Percentiles rank a stretch among this genome's conserved stretches.
phyloP scores from a whole-genome alignment of 2,113 vertebrate species.

The Osmerus eperlanus region DNA sequence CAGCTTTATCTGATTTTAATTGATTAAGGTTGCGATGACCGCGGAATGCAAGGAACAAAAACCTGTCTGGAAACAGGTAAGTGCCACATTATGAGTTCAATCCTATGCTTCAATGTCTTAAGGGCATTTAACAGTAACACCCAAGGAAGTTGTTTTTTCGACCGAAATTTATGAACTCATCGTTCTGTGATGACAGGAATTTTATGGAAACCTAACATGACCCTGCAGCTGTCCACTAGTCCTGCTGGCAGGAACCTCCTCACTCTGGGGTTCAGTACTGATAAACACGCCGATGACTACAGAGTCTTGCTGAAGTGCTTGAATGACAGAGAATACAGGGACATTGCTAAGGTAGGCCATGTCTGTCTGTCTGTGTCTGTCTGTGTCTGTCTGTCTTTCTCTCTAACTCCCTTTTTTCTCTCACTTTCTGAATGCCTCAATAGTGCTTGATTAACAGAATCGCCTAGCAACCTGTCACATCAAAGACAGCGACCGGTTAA shows the following conservation, averaged over 20 bases:
- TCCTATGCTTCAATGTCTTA: too few relatives aligned
- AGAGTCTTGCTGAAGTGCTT: constrained; percentile 41
- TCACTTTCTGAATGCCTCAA: constrained; percentile 9
- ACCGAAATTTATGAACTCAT: neutral
- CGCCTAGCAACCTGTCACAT: constrained; percentile 7
- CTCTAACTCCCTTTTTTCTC: constrained; percentile 11
- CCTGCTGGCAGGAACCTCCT: constrained; percentile 16
- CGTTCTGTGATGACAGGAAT: constrained; percentile 50
- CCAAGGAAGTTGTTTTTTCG: too few relatives aligned
- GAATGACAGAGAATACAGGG: accelerated
- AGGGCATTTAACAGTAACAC: too few relatives aligned
- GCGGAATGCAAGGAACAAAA: constrained; percentile 46
- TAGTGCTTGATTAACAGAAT: constrained; percentile 30
- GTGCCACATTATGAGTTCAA: constrained; percentile 7
- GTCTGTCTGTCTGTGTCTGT: too few relatives aligned
- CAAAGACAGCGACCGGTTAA: neutral
- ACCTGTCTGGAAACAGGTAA: constrained; percentile 64
- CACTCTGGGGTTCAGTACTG: constrained; percentile 51
- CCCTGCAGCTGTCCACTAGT: neutral
- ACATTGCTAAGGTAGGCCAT: constrained; percentile 30
- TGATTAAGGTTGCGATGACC: constrained; percentile 53
- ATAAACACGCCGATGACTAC: constrained; percentile 51
- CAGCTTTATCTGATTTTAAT: neutral
- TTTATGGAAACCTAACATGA: constrained; percentile 65
- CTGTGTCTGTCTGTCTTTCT: too few relatives aligned